Evolutionary conservation across 2,113 vertebrate genomes (phyloP).

Genomic region (Melanocharis versteri): DNA sequence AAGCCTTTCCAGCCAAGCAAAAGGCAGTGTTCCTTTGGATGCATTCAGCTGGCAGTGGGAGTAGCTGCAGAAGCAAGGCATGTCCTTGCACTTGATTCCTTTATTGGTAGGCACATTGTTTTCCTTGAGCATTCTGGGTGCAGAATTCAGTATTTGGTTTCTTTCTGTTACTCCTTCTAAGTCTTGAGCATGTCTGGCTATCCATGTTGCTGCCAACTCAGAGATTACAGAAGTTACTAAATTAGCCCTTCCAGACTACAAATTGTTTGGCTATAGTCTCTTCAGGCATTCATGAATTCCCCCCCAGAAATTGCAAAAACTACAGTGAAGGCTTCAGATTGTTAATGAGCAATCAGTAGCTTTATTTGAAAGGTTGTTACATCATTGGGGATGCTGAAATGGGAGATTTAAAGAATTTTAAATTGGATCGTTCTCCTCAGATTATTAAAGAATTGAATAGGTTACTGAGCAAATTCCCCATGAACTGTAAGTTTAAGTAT

Average conservation of each 20-base stretch:
- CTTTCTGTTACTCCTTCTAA: neutral
- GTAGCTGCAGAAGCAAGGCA: neutral
- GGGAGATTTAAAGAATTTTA: neutral
- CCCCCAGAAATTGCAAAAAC: neutral
- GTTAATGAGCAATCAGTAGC: neutral
- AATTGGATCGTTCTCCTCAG: neutral
- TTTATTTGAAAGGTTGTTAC: slow-evolving; percentile 2
- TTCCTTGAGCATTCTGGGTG: neutral
- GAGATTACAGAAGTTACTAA: neutral
- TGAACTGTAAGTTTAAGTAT: neutral
- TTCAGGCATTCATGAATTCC: neutral
- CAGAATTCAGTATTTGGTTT: neutral
- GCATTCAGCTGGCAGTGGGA: neutral
- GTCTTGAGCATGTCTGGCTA: neutral
- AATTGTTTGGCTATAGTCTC: neutral
- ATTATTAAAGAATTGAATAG: neutral
- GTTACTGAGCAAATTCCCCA: neutral
- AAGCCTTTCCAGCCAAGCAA: neutral
- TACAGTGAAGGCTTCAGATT: neutral
- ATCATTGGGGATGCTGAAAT: neutral
- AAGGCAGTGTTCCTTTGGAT: neutral
- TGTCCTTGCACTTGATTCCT: neutral
- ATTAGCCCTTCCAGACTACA: neutral
- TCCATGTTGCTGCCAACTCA: neutral
- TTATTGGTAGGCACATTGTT: neutral